Evolutionary conservation across 1,140 invertebrate species (phyloP).

Genomic region (Sinella curviseta): DNA sequence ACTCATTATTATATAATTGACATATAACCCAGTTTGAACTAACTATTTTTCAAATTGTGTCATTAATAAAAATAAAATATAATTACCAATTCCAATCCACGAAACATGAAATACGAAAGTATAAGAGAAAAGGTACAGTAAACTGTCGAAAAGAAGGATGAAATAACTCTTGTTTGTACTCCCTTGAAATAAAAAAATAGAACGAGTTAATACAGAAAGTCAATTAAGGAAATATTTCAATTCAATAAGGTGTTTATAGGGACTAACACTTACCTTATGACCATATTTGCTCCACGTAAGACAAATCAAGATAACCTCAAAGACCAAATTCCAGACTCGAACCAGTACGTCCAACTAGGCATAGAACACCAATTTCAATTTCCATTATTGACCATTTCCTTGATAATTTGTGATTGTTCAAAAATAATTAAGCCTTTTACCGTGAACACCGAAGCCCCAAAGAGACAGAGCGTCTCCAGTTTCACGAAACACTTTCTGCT

Average conservation of each 20-base stretch:
- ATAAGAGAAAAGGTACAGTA: slow-evolving; percentile 16
- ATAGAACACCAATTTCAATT: neutral
- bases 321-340: neutral
- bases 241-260: too few species aligned
- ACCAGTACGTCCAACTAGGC: neutral
- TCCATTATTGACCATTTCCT: neutral
- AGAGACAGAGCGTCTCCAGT: neutral
- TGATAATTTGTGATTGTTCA: neutral
- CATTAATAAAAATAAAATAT: neutral
- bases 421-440: neutral
- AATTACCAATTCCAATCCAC: neutral
- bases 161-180: slow-evolving; percentile 1
- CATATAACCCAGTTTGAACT: neutral
- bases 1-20: neutral
- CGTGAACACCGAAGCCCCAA: neutral
- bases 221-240: too few species aligned
- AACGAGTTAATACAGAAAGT: neutral
- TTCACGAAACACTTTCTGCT: neutral
- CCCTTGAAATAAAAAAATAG: neutral
- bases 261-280: neutral
- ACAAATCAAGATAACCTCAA: slow-evolving; percentile 1
- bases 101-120: neutral
- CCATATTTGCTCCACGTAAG: slow-evolving; percentile 7
- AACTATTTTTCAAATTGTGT: too few species aligned
- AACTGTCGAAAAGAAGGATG: neutral